These are phyloP conservation scores for Muschampia plurimacula DNA, from an alignment of 2,888 invertebrate genomes.

Conservation along the genomic window DNA sequence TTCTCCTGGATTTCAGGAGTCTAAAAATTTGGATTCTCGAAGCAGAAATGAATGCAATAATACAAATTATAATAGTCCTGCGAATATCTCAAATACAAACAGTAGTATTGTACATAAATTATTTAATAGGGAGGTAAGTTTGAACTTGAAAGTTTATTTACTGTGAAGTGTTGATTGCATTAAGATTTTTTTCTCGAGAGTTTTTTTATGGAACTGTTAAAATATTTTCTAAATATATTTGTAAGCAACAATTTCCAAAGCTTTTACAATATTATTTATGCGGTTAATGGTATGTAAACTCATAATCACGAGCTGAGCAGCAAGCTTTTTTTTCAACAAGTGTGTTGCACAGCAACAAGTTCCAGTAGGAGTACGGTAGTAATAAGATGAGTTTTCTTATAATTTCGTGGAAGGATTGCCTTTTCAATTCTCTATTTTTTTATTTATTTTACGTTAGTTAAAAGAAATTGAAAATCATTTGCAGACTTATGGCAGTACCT, in stretches of 20 bases:
- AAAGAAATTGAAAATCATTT: conserved; percentile 41
- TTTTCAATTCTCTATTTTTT: not conserved
- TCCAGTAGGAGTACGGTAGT: not conserved
- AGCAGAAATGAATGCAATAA: conserved; percentile 62
- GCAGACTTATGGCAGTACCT: conserved; percentile 82
- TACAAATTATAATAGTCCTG: conserved; percentile 59
- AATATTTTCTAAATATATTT: not conserved
- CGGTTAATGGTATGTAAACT: not conserved
- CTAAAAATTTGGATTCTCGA: conserved; percentile 64
- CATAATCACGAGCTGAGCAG: not conserved
- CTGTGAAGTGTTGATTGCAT: conserved; percentile 8
- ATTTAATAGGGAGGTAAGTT: conserved; percentile 87
- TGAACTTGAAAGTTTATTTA: conserved; percentile 46
- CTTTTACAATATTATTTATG: not conserved
- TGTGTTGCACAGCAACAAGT: conserved; percentile 26
- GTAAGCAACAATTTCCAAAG: not conserved
- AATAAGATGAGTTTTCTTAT: no score
- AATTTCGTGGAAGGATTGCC: not conserved
- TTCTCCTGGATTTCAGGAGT: conserved; percentile 66
- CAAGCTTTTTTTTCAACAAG: conserved; percentile 16
- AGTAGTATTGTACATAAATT: conserved; percentile 82
- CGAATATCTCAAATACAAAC: conserved; percentile 59
- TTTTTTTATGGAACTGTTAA: not conserved
- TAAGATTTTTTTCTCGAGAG: not conserved
- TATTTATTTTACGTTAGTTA: not conserved